Base-by-base conservation (phyloP, 2,113 vertebrate species). In the Acanthochromis polyacanthus region DNA sequence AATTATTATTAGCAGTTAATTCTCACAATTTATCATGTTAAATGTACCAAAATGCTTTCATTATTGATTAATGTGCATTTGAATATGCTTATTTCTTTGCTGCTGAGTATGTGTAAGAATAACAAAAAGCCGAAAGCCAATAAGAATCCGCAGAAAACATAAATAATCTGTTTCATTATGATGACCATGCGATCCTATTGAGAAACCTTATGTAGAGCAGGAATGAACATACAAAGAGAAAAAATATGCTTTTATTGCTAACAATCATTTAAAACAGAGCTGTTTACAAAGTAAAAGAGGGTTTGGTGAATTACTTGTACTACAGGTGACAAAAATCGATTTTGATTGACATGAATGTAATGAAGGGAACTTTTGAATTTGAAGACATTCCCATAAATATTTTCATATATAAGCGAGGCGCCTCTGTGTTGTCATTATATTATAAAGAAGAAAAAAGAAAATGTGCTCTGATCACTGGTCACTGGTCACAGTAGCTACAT, bases 311-410 rank as follows among this genome's bases (percentile, higher is more conserved):
- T 61, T 55, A 69, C 7, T 36, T 36, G 32, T 36, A 10, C 62
- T 48, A 17, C 30, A 52, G 19, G 17, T 19, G 9, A 73, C 45
- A 75, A 57, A 61, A 75, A 48, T 5, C 2, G 53, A 75, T 73
- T 78, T 43, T 23, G 75, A 74, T 73, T 70, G 43, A 90, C 60
- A 55, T 89, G 89, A 93, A 92, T 92, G 90, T 91, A 92, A 82
- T 17, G 25, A 82, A 51, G 56, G 22, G 20, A 77, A 45, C 36
- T 71, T 85, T 89, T 82, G 10, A 89, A 78, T 83, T 74, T 78
- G 67, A 77, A 83, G 71, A 88, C 73, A 82, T 91, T 86, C 87
- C 83, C 88, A 90, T 89, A 92, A 92, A 93, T 92, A 92, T 92
- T 91, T 94, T 93, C 83, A 82, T 85, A 90, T 55, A 55, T 61